Conservation (phyloP, 2,888 invertebrate species). For the Graphium colonna region DNA sequence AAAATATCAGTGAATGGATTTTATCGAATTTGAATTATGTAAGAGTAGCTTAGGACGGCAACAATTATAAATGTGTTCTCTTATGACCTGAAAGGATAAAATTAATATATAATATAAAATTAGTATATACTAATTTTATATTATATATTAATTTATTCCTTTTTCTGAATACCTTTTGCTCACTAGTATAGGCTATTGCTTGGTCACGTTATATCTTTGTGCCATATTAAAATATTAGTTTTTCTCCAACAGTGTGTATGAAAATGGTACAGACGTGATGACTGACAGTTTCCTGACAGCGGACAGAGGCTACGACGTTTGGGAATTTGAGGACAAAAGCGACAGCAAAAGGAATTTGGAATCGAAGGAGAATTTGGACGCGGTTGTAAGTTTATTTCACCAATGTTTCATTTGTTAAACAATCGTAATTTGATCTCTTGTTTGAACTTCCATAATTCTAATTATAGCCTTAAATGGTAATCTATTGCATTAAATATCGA, state of each 20-base stretch:
- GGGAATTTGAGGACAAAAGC: conserved; percentile 59
- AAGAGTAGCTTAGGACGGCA: too few relatives aligned
- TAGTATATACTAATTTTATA: too few relatives aligned
- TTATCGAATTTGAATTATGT: too few relatives aligned
- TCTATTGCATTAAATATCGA: too few relatives aligned
- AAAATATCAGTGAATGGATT: too few relatives aligned
- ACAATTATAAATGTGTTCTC: too few relatives aligned
- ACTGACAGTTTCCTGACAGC: conserved; percentile 56
- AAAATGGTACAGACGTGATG: conserved; percentile 50
- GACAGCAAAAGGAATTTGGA: conserved; percentile 51
- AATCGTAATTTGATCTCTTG: too few relatives aligned
- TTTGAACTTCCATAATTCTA: too few relatives aligned
- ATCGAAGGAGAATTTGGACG: conserved; percentile 53
- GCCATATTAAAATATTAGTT: neutral
- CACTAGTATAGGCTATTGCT: neutral
- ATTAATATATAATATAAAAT: too few relatives aligned
- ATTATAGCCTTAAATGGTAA: too few relatives aligned
- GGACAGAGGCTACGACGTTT: conserved; percentile 61
- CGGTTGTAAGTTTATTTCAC: conserved; percentile 42
- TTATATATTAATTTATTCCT: too few relatives aligned
- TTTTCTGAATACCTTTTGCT: neutral
- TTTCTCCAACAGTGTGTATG: conserved; percentile 50
- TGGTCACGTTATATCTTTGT: neutral
- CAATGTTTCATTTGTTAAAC: neutral
- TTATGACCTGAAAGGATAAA: too few relatives aligned